Conservation (phyloP, 1,140 invertebrate species). For the Lysiphlebus fabarum region DNA sequence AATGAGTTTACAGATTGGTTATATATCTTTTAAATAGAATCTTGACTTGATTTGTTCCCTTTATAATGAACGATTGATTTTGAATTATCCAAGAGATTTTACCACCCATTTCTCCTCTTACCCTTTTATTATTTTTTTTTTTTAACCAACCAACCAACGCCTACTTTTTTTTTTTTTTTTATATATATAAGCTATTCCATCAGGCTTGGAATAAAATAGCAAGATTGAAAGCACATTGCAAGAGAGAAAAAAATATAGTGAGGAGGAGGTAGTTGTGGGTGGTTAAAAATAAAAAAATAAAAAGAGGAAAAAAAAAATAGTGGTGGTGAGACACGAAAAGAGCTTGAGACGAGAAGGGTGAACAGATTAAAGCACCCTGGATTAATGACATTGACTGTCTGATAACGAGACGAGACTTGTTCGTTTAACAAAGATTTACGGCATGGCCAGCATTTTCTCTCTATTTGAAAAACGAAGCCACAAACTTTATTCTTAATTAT, state of each 20-base stretch:
- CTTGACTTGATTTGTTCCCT: neutral
- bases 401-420: slow-evolving; percentile 19
- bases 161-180: no score
- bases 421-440: slow-evolving; percentile 14
- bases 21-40: slow-evolving; percentile 13
- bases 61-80: slow-evolving; percentile 19
- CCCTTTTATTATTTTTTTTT: no score
- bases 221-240: no score
- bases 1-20: neutral
- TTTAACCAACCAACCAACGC: no score
- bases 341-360: slow-evolving; percentile 9
- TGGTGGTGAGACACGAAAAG: neutral
- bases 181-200: no score
- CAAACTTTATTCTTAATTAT: no score
- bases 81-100: slow-evolving; percentile 11
- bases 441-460: slow-evolving; percentile 1
- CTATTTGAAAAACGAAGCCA: no score
- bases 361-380: slow-evolving; percentile 17
- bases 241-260: slow-evolving; percentile 7
- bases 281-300: neutral
- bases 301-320: no score
- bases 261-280: neutral
- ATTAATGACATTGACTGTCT: slow-evolving; percentile 18
- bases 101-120: no score
- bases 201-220: no score